Evolutionary conservation across 2,888 invertebrate species (phyloP), one percentile per base, ranked within the genome.

Genomic region (Strigamia transsilvanica): DNA sequence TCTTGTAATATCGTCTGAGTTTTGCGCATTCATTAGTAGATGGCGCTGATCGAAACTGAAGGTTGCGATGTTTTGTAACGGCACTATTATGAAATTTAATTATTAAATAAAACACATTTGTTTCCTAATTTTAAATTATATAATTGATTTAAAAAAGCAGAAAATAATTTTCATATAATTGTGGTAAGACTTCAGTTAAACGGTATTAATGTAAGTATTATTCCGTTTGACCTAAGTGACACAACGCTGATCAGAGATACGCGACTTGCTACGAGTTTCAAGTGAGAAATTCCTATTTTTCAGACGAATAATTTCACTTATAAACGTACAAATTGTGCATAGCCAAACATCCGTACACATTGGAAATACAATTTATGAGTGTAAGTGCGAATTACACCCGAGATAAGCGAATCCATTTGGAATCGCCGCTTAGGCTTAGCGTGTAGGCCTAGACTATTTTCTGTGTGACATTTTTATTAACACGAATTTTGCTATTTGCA

Each of bases 191-290:
- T 73, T 23, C 32, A 15, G 56, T 5, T 32, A 15, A 15, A 73
- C 12, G 27, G 32, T 73, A 32, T 73, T 73, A 23, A 73, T 15
- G 12, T 27, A 51, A n/a, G n/a, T 27, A 3, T 32, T 23, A 73
- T 73, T 73, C 32, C 27, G 56, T 27, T 73, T 73, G 73, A 73
- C 32, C 32, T 32, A 10, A 73, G 73, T 27, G 73, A 73, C 73
- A 73, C 73, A 73, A 56, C 73, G 23, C 73, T 73, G 73, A 27
- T 27, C 73, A 73, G 73, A n/a, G 73, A n/a, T 73, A 73, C 73
- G 73, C 73, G 73, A 73, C 73, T 73, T 27, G 73, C 73, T 32
- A 73, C 73, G 73, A 73, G 32, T 73, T 73, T 73, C 32, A 73
- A 27, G 73, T 2, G 73, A 73, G 32, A 73, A 27, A 73, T 73